These are phyloP conservation scores for Abramis brama DNA, from an alignment of 2,113 vertebrate genomes.

Conservation along the genomic window DNA sequence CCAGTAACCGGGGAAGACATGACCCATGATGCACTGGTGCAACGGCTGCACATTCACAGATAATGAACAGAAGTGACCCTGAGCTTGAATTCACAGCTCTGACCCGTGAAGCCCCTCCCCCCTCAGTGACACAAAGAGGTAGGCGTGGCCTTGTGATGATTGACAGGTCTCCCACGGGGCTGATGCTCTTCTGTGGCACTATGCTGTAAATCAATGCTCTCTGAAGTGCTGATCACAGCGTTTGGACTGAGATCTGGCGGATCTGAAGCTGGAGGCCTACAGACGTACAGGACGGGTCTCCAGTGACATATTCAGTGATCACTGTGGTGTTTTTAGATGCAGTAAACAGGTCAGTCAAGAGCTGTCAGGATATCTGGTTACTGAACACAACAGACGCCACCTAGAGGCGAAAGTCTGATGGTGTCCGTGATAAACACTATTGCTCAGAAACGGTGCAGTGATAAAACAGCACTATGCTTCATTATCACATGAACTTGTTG, in stretches of 20 bases:
- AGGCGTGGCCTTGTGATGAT: constrained; percentile 41
- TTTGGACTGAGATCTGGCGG: constrained; percentile 23
- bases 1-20: not conserved
- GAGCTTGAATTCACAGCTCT: not conserved
- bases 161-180: constrained; percentile 48
- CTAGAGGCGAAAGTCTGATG: constrained; percentile 30
- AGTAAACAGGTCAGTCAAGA: constrained; percentile 1
- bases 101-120: not conserved
- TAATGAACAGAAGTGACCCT: constrained; percentile 30
- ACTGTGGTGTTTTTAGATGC: constrained; percentile 25
- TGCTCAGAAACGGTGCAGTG: no score
- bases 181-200: constrained; percentile 45
- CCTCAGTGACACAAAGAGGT: constrained; percentile 36
- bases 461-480: no score
- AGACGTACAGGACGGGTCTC: constrained; percentile 33
- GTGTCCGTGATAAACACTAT: no score
- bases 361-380: not conserved
- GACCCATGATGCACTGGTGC: not conserved
- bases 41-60: constrained; percentile 21
- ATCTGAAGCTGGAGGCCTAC: constrained; percentile 8
- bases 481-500: no score
- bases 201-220: constrained; percentile 53
- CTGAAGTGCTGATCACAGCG: constrained; percentile 53
- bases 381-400: constrained; percentile 8
- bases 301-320: constrained; percentile 38